Conservation (phyloP, 1,140 invertebrate genomes). For the Panagrolaimus sp. region DNA sequence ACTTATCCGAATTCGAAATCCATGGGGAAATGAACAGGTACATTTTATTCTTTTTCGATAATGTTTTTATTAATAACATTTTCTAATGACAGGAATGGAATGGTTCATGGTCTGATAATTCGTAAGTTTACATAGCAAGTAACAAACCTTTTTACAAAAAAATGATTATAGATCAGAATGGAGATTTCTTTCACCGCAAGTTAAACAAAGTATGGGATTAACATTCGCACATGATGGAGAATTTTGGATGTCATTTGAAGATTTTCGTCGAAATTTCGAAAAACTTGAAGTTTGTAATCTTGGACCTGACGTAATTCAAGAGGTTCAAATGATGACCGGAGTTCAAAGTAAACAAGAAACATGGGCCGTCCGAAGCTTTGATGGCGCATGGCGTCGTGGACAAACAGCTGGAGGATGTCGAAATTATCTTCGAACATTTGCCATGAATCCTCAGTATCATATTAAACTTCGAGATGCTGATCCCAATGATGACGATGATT, state of each 20-base stretch:
- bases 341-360: conserved; percentile 48
- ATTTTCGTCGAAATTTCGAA: conserved; percentile 60
- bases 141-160: too few species aligned
- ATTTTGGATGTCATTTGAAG: conserved; percentile 71
- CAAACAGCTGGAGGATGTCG: conserved; percentile 94
- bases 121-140: too few species aligned
- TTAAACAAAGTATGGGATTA: conserved; percentile 75
- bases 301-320: conserved; percentile 81
- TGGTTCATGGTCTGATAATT: conserved; percentile 84
- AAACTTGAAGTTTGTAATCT: too few species aligned
- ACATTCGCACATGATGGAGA: conserved; percentile 93
- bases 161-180: too few species aligned
- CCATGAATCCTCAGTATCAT: conserved; percentile 82
- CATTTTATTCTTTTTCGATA: too few species aligned
- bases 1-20: conserved; percentile 81
- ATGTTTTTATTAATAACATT: too few species aligned
- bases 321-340: conserved; percentile 59
- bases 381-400: conserved; percentile 82
- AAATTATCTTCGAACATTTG: conserved; percentile 72
- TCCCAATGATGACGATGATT: conserved; percentile 62
- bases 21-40: conserved; percentile 96
- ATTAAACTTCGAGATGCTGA: conserved; percentile 78
- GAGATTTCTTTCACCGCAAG: conserved; percentile 82
- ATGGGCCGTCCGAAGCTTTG: conserved; percentile 89
- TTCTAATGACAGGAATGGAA: too few species aligned